Conservation (phyloP, 2,113 vertebrate species). For the Cheilinus undulatus region DNA sequence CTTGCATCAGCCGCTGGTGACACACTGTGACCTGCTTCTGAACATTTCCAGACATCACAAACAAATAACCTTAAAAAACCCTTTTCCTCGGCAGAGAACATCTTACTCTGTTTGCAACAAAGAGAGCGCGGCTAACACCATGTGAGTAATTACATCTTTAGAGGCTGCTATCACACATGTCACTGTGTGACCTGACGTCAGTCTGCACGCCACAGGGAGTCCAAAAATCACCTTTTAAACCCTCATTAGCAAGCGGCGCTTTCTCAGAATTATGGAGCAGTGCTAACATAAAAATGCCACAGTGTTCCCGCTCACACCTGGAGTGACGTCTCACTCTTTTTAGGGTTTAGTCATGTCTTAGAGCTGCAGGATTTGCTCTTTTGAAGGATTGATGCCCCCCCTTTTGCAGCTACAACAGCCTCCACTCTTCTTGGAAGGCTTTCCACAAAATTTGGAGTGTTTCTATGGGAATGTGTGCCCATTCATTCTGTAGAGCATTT, state of each 20-base stretch:
- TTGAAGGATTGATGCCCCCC: no score
- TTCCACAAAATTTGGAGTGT: no score
- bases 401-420: no score
- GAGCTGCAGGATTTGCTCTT: no score
- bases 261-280: constrained; percentile 6
- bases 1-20: background rate
- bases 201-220: background rate
- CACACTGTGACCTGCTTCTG: background rate
- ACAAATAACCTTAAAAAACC: background rate
- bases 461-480: no score
- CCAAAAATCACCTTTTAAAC: constrained; percentile 38
- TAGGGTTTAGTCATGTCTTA: background rate
- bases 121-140: constrained; percentile 21
- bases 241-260: constrained; percentile 28
- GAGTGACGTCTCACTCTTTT: background rate
- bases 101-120: constrained; percentile 26
- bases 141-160: constrained; percentile 50
- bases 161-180: constrained; percentile 26
- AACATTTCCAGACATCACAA: constrained; percentile 7
- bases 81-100: constrained; percentile 22
- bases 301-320: background rate
- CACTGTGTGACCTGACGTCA: constrained; percentile 39
- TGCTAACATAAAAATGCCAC: constrained; percentile 3
- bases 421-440: no score
- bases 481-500: no score